Conservation (phyloP, 2,888 invertebrate species). For the Temnothorax unifasciatus region DNA sequence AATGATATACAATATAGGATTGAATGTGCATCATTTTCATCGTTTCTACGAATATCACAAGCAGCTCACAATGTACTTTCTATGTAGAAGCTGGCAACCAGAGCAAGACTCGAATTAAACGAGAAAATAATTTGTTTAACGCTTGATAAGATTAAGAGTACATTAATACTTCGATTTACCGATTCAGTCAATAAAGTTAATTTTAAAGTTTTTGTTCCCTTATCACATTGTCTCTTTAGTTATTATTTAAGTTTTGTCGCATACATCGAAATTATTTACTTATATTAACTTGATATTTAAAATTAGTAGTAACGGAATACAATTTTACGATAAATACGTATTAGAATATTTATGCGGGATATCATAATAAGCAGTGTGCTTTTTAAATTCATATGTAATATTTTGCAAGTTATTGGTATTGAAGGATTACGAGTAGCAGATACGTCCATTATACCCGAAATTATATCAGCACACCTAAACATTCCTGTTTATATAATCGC, state of each 20-base stretch:
- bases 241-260: not conserved
- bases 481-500: slow-evolving; percentile 90
- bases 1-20: not conserved
- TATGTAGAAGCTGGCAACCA: slow-evolving; percentile 42
- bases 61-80: slow-evolving; percentile 53
- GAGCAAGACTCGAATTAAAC: slow-evolving; percentile 34
- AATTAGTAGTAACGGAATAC: too few relatives aligned
- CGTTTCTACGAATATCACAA: slow-evolving; percentile 50
- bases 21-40: slow-evolving; percentile 19
- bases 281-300: too few relatives aligned
- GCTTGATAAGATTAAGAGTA: not conserved
- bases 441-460: slow-evolving; percentile 89
- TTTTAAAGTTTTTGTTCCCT: not conserved
- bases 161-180: not conserved
- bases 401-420: slow-evolving; percentile 85
- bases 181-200: not conserved
- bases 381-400: not conserved
- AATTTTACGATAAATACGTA: too few relatives aligned
- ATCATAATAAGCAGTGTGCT: not conserved
- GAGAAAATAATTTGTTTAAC: not conserved
- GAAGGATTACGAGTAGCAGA: slow-evolving; percentile 89
- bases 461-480: slow-evolving; percentile 86
- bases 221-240: not conserved
- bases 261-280: not conserved
- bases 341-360: not conserved